Percentiles rank a stretch among this genome's conserved stretches.
Conservation (phyloP, 2,797 vertebrate genomes). For the Squalus acanthias region DNA sequence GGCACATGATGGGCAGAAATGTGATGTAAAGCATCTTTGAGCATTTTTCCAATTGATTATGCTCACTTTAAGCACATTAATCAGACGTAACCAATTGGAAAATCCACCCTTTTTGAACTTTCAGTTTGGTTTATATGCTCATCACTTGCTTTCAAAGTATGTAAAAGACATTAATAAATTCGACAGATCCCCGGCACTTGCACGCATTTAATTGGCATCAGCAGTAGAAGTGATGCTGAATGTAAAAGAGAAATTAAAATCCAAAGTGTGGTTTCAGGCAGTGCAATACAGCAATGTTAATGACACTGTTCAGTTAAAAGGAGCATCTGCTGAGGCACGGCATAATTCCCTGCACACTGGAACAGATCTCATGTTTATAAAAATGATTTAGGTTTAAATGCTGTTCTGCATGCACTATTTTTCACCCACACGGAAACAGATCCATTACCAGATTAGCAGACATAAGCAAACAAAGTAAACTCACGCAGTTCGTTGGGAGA, state of each 20-base stretch:
- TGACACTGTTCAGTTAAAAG: not conserved
- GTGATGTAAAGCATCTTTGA: not conserved
- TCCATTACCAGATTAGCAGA: conserved; percentile 6
- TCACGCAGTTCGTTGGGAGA: not conserved
- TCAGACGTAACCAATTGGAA: not conserved
- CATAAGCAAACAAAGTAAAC: not conserved
- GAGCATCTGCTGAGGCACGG: not conserved
- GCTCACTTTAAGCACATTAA: not conserved
- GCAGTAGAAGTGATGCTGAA: not conserved
- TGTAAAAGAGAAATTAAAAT: not conserved
- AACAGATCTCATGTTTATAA: not conserved
- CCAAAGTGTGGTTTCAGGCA: not conserved
- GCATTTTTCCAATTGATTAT: not conserved
- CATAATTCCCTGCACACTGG: not conserved
- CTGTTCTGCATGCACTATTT: not conserved
- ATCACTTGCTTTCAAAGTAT: not conserved
- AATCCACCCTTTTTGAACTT: not conserved
- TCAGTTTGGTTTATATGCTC: not conserved
- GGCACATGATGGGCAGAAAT: not conserved
- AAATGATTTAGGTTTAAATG: not conserved
- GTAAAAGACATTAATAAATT: not conserved
- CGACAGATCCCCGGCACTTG: not conserved
- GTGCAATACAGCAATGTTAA: not conserved
- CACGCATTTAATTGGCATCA: conserved; percentile 21
- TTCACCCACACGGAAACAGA: not conserved